Base-by-base conservation (phyloP, 1,140 invertebrate species). In the Acromyrmex echinatior region DNA sequence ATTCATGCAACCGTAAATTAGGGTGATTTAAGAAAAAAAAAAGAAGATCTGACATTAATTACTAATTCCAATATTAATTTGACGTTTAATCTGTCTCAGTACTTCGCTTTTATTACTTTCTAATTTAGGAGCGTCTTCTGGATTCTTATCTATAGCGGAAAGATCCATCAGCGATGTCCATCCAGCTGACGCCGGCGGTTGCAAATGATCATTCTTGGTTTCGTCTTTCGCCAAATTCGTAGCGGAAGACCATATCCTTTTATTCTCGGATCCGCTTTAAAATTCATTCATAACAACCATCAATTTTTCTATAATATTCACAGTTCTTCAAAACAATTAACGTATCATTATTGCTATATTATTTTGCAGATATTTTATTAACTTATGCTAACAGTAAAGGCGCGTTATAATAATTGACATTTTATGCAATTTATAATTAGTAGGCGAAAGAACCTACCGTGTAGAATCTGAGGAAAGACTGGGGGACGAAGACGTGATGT, bases 401-500 rank as follows among this genome's bases (percentile, higher is more conserved):
- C 9, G 16, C 18, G 18, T 82, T 82, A 82, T 82, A 86, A 85
- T 6, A 86, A 86, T 80, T 9, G 14, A 14, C 2, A 73, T 28
- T 82, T 74, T 49, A 9, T 65, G 28, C 12, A 14, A 35, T 74
- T 4, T 74, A 45, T 58, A 14, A 73, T 18, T 45, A 45, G 9
- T 45, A 10, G 6, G 60, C 16, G 49, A 12, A 81, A 45, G 2
- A 14, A 65, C 82, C n/a, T 66, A 91, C 90, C 89, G 87, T 31
- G 31, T 18, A 18, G 85, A 86, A 0, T 90, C 60, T 3, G 60
- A 86, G 1, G 90, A 86, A 58, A 91, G 89, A 94, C 96, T 97
- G 12, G 98, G 97, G 16, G 97, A 97, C 53, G 98, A 98, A 49
- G 97, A 96, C 62, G 97, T 97, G 63, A 97, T 96, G 87, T 97